A percentile compares a stretch with the other conserved stretches of the same genome.
Conservation (phyloP, 2,888 invertebrate genomes). For the Cantharis lateralis region DNA sequence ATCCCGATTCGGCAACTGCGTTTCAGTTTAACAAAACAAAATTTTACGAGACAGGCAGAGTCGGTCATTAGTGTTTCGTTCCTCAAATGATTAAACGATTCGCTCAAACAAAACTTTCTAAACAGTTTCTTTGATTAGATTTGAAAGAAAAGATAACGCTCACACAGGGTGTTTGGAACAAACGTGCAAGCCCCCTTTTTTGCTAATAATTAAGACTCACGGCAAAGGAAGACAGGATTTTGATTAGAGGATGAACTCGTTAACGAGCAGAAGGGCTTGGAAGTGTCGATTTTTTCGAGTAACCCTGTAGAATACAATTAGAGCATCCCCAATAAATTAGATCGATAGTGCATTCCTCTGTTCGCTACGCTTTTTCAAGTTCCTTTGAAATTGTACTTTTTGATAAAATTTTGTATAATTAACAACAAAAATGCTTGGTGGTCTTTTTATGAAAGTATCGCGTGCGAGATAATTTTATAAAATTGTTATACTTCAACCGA, state of each 20-base stretch:
- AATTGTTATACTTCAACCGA: background rate
- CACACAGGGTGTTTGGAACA: background rate
- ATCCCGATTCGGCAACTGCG: background rate
- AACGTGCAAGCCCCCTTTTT: too few relatives aligned
- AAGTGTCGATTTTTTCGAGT: background rate
- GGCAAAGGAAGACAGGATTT: too few relatives aligned
- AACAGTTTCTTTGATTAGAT: background rate
- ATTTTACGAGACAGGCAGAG: background rate
- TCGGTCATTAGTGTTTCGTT: background rate
- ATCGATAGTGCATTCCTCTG: background rate
- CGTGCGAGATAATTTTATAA: background rate
- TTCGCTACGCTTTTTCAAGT: background rate
- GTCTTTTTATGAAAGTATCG: background rate
- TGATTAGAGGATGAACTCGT: too few relatives aligned
- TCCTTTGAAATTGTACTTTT: background rate
- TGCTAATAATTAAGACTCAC: too few relatives aligned
- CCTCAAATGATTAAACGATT: background rate
- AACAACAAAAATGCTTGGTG: background rate
- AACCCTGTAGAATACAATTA: background rate
- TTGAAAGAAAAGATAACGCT: background rate
- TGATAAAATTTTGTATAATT: background rate
- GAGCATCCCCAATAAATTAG: background rate
- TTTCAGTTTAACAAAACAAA: background rate
- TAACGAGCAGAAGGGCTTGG: background rate
- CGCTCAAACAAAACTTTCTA: background rate